Evolutionary conservation across 1,140 invertebrate genomes (phyloP).

Genomic region (Macrobrachium rosenbergii): DNA sequence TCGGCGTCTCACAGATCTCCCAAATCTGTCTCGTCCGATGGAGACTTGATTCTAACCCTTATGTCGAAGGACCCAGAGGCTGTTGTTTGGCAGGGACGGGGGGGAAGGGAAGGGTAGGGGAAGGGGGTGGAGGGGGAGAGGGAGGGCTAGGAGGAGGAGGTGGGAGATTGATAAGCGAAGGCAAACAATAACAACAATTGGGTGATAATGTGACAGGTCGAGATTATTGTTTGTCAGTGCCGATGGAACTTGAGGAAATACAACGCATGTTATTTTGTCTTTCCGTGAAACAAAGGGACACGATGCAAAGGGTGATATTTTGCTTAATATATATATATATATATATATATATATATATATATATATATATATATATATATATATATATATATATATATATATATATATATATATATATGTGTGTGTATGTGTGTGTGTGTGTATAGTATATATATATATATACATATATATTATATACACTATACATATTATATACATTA

Average conservation of each 20-base stretch:
- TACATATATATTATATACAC: background rate
- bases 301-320: background rate
- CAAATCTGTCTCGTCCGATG: background rate
- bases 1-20: too few species aligned
- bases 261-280: too few species aligned
- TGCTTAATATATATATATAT: background rate
- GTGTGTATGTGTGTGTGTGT: too few species aligned
- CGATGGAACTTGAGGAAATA: too few species aligned
- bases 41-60: constrained; percentile 7
- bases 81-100: background rate
- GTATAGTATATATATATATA: constrained; percentile 9
- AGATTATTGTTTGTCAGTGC: too few species aligned
- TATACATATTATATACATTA: background rate
- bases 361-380: constrained; percentile 13
- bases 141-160: too few species aligned
- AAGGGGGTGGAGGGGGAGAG: background rate
- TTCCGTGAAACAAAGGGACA: background rate
- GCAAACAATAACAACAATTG: too few species aligned
- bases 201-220: background rate
- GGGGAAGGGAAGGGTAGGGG: background rate
- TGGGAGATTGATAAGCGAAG: background rate
- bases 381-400: constrained; percentile 1
- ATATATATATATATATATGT: constrained; percentile 21
- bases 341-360: constrained; percentile 17
- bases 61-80: constrained; percentile 13